These are phyloP conservation scores for Helicolenus hilgendorfi DNA, from an alignment of 2,797 vertebrate genomes.

Conservation along the genomic window DNA sequence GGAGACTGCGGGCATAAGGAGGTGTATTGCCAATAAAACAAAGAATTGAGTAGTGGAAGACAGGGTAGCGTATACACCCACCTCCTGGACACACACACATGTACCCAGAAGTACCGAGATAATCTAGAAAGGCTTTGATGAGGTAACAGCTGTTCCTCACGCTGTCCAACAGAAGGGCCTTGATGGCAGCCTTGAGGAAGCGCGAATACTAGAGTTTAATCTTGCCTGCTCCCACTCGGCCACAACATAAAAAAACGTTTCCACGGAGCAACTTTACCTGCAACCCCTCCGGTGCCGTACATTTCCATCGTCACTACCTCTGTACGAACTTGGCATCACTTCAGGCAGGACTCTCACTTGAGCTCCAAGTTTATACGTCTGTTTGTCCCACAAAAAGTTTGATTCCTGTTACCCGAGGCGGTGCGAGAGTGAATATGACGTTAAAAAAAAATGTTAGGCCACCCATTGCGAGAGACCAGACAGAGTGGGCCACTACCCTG, in stretches of 20 bases:
- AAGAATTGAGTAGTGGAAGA: not conserved
- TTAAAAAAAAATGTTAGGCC: constrained; percentile 40
- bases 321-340: constrained; percentile 32
- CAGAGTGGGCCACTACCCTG: constrained; percentile 17
- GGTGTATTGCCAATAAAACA: not conserved
- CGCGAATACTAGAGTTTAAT: constrained; percentile 47
- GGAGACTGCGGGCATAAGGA: not conserved
- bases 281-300: constrained; percentile 33
- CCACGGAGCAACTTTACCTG: constrained; percentile 62
- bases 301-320: constrained; percentile 25
- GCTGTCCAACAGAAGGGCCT: constrained; percentile 51
- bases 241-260: constrained; percentile 55
- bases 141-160: constrained; percentile 55
- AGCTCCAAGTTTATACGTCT: constrained; percentile 29
- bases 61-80: not conserved
- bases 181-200: constrained; percentile 53
- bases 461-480: constrained; percentile 36
- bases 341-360: constrained; percentile 52
- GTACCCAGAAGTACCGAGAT: constrained; percentile 15
- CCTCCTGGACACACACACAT: not conserved
- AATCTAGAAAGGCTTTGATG: constrained; percentile 51
- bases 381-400: constrained; percentile 63
- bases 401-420: constrained; percentile 43
- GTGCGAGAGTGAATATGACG: constrained; percentile 29
- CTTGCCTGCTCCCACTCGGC: constrained; percentile 54